A percentile compares a stretch with the other conserved stretches of the same genome.
These are phyloP conservation scores for Microctonus hyperodae DNA, from an alignment of 2,888 invertebrate genomes.

Conservation along the genomic window DNA sequence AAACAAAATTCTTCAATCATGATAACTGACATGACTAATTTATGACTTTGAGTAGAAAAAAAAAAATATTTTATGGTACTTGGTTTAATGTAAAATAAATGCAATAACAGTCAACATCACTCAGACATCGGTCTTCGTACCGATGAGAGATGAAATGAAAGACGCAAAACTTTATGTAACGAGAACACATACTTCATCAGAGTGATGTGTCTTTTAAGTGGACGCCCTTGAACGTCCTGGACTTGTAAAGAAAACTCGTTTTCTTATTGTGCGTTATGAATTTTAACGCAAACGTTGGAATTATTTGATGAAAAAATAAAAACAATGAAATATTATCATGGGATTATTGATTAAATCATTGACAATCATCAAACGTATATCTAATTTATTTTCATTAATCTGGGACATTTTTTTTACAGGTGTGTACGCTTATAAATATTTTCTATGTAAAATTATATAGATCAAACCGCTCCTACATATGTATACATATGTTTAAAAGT, in stretches of 20 bases:
- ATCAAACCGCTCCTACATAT: neutral
- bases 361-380: neutral
- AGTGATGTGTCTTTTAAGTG: slow-evolving; percentile 39
- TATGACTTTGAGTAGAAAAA: no score
- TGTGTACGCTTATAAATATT: neutral
- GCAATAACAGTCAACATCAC: neutral
- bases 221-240: slow-evolving; percentile 53
- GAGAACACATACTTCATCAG: slow-evolving; percentile 32
- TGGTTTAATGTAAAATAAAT: neutral
- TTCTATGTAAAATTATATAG: neutral
- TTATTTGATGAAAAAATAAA: slow-evolving; percentile 16
- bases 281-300: neutral
- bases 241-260: slow-evolving; percentile 48
- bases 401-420: neutral
- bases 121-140: slow-evolving; percentile 13
- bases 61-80: slow-evolving; percentile 9
- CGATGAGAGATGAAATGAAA: neutral
- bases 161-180: slow-evolving; percentile 34
- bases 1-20: no score
- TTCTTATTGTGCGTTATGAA: slow-evolving; percentile 34
- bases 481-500: neutral
- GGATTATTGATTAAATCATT: neutral
- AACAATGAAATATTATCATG: slow-evolving; percentile 16
- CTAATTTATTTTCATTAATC: neutral
- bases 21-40: no score